Evolutionary conservation across 2,888 invertebrate genomes (phyloP), one percentile per base, ranked within the genome.

Genomic region (Periphyllus acericola): DNA sequence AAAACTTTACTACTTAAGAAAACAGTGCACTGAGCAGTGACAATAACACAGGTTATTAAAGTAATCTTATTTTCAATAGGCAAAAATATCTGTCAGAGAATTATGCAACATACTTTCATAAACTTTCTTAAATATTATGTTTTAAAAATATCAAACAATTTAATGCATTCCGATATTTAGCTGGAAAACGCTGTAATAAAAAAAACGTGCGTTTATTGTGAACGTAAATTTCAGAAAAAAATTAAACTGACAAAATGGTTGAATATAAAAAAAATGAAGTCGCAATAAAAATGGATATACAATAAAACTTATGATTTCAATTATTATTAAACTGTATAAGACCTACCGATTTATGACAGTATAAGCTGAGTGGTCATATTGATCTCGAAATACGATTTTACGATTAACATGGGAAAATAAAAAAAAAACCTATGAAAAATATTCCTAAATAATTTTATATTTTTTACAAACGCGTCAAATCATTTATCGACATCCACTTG

Each of bases 1-100:
- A 71, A 71, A 71, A 71, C 71, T 71, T 71, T 71, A 71, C 1
- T 17, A 71, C 71, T 71, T 71, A 71, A 71, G 71, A 71, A 71
- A 1, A 5, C 71, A 29, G 71, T 71, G 71, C 66, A 66, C 29
- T 71, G 29, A 66, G 17, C 29, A 71, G 71, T 17, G 32, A 71
- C 32, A 71, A 32, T 71, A 71, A 71, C 32, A 71, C 14, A 71
- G 29, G 29, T 71, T 71, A 32, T 32, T 32, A 71, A 71, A 32
- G 71, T 66, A 29, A 66, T 71, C 32, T 32, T 71, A 29, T 71
- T 17, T 32, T 71, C 71, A 71, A 71, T 71, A 71, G 17, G 14
- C 71, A 14, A 71, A 25, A 71, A 71, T 71, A 71, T 17, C 71
- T 71, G 0, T 17, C n/a, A 32, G n/a, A 71, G 32, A 29, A 71